Conservation (phyloP, 2,113 vertebrate species). For the Hydrochoerus hydrochaeris region DNA sequence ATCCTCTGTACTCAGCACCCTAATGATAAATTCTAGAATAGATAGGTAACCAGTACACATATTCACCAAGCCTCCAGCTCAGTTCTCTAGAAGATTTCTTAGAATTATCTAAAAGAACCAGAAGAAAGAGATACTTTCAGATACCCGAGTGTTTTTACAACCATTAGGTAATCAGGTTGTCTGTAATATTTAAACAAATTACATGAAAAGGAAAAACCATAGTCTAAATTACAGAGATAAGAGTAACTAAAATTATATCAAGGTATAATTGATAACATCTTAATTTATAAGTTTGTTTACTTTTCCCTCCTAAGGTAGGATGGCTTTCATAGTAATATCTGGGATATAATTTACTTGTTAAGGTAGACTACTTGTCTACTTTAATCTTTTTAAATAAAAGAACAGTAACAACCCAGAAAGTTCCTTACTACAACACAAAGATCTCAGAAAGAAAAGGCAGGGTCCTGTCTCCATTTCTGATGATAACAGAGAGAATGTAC, state of each 20-base stretch:
- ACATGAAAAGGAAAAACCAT: conserved; percentile 33
- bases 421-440: conserved; percentile 25
- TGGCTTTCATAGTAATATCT: not conserved
- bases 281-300: not conserved
- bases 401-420: not conserved
- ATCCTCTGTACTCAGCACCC: not conserved
- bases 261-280: not conserved
- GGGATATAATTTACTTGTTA: not conserved
- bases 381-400: not conserved
- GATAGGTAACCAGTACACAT: not conserved
- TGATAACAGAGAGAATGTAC: not conserved
- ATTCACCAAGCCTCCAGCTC: conserved; percentile 37
- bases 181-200: conserved; percentile 11
- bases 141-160: not conserved
- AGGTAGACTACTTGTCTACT: not conserved
- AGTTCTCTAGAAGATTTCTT: not conserved
- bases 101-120: not conserved
- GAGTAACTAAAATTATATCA: conserved; percentile 43
- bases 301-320: not conserved
- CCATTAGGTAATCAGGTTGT: not conserved
- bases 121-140: not conserved
- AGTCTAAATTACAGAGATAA: not conserved
- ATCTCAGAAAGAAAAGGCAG: not conserved
- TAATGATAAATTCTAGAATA: conserved; percentile 14
- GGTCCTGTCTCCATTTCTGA: not conserved